Percentiles rank a stretch among this genome's conserved stretches.
phyloP scores from a whole-genome alignment of 2,113 vertebrate genomes.

The Columba janthina region DNA sequence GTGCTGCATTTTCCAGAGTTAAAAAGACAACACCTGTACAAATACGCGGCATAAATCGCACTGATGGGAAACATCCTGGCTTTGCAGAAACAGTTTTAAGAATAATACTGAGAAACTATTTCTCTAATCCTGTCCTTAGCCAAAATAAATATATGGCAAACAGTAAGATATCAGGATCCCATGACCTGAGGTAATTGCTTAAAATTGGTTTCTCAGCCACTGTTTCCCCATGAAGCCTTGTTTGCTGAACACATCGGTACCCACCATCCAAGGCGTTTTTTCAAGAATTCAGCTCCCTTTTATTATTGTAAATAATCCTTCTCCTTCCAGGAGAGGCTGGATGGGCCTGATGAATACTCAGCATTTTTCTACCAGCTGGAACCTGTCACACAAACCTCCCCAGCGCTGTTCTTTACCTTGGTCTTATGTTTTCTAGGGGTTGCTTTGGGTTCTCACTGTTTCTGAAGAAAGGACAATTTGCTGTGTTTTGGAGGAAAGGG shows the following conservation, averaged over 20 bases:
- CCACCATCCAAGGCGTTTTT: not conserved
- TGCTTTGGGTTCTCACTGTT: not conserved
- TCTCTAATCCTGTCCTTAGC: slow-evolving; percentile 14
- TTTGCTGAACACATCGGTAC: not conserved
- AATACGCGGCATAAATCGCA: not conserved
- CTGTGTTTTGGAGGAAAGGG: not conserved
- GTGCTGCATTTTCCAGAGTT: slow-evolving; percentile 13
- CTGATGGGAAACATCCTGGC: slow-evolving; percentile 29
- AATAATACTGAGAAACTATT: not conserved
- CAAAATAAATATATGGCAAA: slow-evolving; percentile 6
- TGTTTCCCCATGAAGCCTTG: not conserved
- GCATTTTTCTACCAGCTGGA: not conserved
- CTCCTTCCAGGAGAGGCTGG: not conserved
- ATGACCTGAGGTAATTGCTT: not conserved
- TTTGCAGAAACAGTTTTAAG: not conserved
- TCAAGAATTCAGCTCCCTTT: not conserved
- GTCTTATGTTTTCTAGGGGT: not conserved
- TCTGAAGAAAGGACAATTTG: not conserved
- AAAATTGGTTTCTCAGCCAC: not conserved
- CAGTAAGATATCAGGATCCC: not conserved
- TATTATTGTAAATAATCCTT: not conserved
- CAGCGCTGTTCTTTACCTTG: not conserved
- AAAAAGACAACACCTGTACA: slow-evolving; percentile 54
- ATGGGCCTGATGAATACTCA: not conserved
- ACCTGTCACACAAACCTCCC: not conserved